Percentiles rank a stretch among this genome's conserved stretches.
These are phyloP conservation scores for Dendroctonus ponderosae DNA, from an alignment of 1,140 invertebrate species.

Conservation along the genomic window DNA sequence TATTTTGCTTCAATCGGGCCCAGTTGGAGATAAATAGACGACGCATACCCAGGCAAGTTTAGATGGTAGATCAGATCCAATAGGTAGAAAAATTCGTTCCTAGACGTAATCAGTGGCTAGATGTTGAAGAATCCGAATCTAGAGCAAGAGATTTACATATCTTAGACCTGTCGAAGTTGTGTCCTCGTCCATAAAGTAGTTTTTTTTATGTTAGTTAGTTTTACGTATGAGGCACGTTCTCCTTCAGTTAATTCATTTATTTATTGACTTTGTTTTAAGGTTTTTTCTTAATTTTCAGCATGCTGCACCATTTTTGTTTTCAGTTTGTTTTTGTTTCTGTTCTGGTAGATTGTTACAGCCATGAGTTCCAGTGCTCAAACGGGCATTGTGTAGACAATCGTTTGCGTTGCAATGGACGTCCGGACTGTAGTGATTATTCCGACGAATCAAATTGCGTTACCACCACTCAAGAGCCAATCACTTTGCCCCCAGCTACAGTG, in stretches of 20 bases:
- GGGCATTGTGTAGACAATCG: slow-evolving; percentile 67
- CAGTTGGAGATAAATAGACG: no score
- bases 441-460: slow-evolving; percentile 64
- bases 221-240: slow-evolving; percentile 29
- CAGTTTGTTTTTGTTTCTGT: slow-evolving; percentile 22
- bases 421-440: slow-evolving; percentile 70
- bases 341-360: slow-evolving; percentile 59
- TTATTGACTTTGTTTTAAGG: not conserved
- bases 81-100: no score
- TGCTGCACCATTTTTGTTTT: slow-evolving; percentile 18
- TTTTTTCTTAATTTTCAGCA: slow-evolving; percentile 20
- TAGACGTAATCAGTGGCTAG: no score
- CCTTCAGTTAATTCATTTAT: not conserved
- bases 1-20: no score
- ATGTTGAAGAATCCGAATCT: no score
- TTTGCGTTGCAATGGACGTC: slow-evolving; percentile 67
- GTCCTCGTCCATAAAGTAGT: slow-evolving; percentile 4
- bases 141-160: no score
- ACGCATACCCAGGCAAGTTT: no score
- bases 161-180: not conserved
- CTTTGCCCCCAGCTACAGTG: slow-evolving; percentile 35
- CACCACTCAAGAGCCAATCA: slow-evolving; percentile 26
- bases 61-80: no score
- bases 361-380: slow-evolving; percentile 78
- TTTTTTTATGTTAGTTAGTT: slow-evolving; percentile 30